A percentile compares a stretch with the other conserved stretches of the same genome.
Evolutionary conservation across 2,888 invertebrate genomes (phyloP).

Genomic region (Crioceris asparagi): DNA sequence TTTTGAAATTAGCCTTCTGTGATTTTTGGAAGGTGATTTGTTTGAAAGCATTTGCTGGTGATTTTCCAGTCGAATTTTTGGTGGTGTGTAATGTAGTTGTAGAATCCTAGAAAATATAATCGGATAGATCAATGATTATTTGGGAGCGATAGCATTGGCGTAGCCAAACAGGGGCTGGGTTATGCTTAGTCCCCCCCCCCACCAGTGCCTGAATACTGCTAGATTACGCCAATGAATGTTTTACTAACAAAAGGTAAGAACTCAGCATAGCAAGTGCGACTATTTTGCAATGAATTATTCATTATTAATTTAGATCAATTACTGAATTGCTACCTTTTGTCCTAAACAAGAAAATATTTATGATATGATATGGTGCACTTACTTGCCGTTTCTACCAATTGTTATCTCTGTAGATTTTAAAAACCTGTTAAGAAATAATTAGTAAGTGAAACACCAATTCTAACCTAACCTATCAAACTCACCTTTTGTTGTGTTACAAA

Average conservation of each 20-base stretch:
- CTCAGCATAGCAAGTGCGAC: constrained; percentile 9
- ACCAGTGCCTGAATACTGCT: too few species aligned
- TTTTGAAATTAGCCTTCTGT: too few species aligned
- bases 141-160: too few species aligned
- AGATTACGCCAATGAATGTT: too few species aligned
- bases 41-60: too few species aligned
- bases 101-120: too few species aligned
- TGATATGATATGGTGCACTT: constrained; percentile 26
- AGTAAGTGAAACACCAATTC: constrained; percentile 3
- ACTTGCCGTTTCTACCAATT: constrained; percentile 22
- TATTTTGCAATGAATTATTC: background rate
- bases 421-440: constrained; percentile 6
- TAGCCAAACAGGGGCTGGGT: too few species aligned
- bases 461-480: constrained; percentile 2
- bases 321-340: constrained; percentile 12
- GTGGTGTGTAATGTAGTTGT: too few species aligned
- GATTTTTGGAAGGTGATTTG: too few species aligned
- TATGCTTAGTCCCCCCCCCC: too few species aligned
- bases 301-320: background rate
- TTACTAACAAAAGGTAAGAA: constrained; percentile 12
- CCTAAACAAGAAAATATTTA: background rate
- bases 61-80: too few species aligned
- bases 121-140: too few species aligned
- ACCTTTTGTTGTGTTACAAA: background rate
- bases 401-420: constrained; percentile 24